Evolutionary conservation across 2,797 vertebrate genomes (phyloP).

Genomic region (Sebastes vulpes): DNA sequence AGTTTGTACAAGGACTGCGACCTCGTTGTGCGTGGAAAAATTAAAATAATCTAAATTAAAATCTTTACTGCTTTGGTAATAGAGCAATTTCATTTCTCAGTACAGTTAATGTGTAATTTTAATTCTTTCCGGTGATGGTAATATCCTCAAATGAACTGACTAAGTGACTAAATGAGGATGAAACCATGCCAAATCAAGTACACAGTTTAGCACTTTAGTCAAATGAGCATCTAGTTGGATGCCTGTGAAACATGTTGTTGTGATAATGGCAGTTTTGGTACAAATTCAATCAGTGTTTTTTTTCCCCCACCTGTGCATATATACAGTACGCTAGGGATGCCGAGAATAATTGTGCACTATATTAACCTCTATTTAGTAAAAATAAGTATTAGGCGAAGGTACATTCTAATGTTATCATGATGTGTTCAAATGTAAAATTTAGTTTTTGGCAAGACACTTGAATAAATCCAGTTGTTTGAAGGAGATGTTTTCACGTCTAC

Average conservation of each 20-base stretch:
- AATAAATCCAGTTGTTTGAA: not conserved
- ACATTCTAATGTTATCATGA: not conserved
- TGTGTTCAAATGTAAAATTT: not conserved
- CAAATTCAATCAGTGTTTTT: not conserved
- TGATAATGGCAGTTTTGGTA: not conserved
- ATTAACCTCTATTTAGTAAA: not conserved
- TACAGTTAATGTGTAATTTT: constrained; percentile 28
- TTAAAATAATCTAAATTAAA: constrained; percentile 58
- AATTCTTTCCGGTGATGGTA: constrained; percentile 34
- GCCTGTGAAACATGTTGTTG: not conserved
- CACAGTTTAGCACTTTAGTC: not conserved
- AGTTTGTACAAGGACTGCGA: constrained; percentile 1
- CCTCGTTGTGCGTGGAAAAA: constrained; percentile 23
- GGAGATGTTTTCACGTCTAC: not conserved
- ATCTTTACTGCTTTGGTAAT: constrained; percentile 35
- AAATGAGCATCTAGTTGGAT: not conserved
- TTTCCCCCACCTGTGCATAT: not conserved
- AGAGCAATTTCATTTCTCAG: constrained; percentile 38
- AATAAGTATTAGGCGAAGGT: not conserved
- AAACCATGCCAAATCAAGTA: constrained; percentile 7
- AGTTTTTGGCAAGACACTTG: not conserved
- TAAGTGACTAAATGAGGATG: constrained; percentile 9
- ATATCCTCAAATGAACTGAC: constrained; percentile 19
- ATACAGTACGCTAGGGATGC: not conserved
- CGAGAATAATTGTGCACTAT: not conserved